These are phyloP conservation scores for Cyphomyrmex costatus DNA, from an alignment of 1,140 invertebrate species.

Conservation along the genomic window DNA sequence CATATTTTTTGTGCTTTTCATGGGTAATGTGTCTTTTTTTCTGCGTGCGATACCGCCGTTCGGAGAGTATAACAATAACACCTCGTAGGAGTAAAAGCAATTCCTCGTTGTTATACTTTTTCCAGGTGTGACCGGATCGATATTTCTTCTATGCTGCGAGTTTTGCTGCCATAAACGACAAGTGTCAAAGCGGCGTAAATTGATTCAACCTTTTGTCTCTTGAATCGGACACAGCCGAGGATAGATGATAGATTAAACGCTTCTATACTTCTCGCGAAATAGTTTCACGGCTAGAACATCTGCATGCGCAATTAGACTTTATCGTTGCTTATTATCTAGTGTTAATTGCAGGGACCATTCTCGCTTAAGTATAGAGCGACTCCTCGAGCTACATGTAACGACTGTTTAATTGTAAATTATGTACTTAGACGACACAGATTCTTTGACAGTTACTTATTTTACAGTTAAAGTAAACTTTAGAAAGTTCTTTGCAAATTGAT, in stretches of 20 bases:
- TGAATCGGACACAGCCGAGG: slow-evolving; percentile 69
- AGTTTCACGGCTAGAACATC: not conserved
- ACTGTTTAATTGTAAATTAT: slow-evolving; percentile 11
- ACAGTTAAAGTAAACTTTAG: not conserved
- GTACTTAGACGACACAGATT: not conserved
- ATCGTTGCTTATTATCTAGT: not conserved
- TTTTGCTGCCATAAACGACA: slow-evolving; percentile 86
- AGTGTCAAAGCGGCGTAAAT: slow-evolving; percentile 85
- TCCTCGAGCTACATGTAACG: not conserved
- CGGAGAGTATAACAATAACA: not conserved
- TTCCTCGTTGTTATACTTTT: slow-evolving; percentile 61
- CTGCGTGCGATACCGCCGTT: no score
- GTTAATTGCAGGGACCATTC: slow-evolving; percentile 19
- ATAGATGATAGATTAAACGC: slow-evolving; percentile 31
- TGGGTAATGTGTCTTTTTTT: slow-evolving; percentile 88
- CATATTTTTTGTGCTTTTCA: slow-evolving; percentile 93
- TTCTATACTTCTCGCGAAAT: not conserved
- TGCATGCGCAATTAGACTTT: slow-evolving; percentile 25
- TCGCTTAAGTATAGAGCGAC: not conserved
- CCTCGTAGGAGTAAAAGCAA: not conserved
- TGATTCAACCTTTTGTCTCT: slow-evolving; percentile 89
- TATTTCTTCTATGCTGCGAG: slow-evolving; percentile 87
- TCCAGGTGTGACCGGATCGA: slow-evolving; percentile 88
- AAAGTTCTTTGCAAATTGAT: not conserved
- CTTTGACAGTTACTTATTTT: not conserved